Percentiles rank a stretch among this genome's conserved stretches.
Conservation (phyloP, 2,888 invertebrate genomes). For the Helleia helle region DNA sequence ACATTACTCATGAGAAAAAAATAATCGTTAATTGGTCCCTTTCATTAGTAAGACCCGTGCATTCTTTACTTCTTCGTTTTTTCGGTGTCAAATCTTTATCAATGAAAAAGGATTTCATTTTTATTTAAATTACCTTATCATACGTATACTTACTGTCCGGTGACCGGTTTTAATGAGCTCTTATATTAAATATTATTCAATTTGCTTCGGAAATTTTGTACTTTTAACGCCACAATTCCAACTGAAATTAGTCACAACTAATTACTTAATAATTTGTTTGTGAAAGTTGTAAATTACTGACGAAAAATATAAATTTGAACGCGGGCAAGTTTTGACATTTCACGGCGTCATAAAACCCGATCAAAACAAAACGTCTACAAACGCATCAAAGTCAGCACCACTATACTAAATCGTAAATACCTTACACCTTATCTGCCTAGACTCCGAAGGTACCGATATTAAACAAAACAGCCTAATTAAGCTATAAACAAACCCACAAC, state of each 20-base stretch:
- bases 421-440: constrained; percentile 67
- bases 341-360: constrained; percentile 33
- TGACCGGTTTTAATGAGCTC: constrained; percentile 36
- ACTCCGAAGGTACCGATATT: constrained; percentile 51
- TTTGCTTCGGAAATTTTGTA: neutral
- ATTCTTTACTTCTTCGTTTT: constrained; percentile 60
- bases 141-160: constrained; percentile 36
- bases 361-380: constrained; percentile 48
- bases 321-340: constrained; percentile 16
- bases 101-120: constrained; percentile 71
- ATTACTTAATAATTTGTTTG: constrained; percentile 5
- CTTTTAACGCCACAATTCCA: neutral
- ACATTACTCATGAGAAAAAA: constrained; percentile 57
- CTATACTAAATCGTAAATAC: constrained; percentile 66
- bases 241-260: constrained; percentile 3
- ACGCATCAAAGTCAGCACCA: constrained; percentile 32
- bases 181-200: neutral
- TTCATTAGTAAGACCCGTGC: constrained; percentile 68
- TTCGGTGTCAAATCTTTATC: constrained; percentile 71
- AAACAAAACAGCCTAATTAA: constrained; percentile 73
- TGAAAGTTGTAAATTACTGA: constrained; percentile 10
- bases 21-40: constrained; percentile 72
- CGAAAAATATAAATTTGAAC: constrained; percentile 7
- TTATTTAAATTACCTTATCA: constrained; percentile 67
- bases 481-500: constrained; percentile 72